Evolutionary conservation across 2,888 invertebrate genomes (phyloP).

Genomic region (Saturnia pavonia): DNA sequence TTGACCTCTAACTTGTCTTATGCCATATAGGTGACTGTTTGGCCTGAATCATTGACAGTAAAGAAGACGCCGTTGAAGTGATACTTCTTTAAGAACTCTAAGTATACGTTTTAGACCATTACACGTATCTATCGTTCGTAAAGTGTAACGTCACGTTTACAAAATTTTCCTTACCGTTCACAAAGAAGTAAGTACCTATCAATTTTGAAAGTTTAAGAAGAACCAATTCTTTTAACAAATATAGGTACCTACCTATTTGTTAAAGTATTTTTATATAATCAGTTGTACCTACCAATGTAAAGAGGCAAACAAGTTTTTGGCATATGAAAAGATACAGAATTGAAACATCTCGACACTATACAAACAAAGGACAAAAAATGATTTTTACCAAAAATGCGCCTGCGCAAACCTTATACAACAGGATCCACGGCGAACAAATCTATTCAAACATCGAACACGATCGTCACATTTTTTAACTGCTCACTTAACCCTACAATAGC

Average conservation of each 20-base stretch:
- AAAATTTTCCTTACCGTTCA: no score
- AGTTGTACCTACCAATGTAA: neutral
- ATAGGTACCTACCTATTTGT: neutral
- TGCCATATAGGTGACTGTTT: no score
- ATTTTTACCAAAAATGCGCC: slow-evolving; percentile 40
- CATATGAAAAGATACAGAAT: slow-evolving; percentile 27
- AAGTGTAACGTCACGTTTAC: no score
- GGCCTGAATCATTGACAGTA: no score
- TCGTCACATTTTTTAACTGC: slow-evolving; percentile 59
- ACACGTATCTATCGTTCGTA: no score
- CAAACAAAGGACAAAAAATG: slow-evolving; percentile 34
- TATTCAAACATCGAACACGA: slow-evolving; percentile 62
- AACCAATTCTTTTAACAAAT: neutral
- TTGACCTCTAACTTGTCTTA: no score
- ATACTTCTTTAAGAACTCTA: no score
- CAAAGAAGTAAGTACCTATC: no score
- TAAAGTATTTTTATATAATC: neutral
- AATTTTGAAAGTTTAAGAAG: neutral
- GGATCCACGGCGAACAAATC: slow-evolving; percentile 47
- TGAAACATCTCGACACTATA: slow-evolving; percentile 40
- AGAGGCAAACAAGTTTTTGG: neutral
- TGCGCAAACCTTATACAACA: slow-evolving; percentile 52
- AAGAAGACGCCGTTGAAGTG: no score
- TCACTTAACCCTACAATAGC: slow-evolving; percentile 79
- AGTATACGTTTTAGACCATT: no score